Percentiles rank a stretch among this genome's conserved stretches.
Conservation (phyloP, 2,888 invertebrate species). For the Nymphalis urticae region DNA sequence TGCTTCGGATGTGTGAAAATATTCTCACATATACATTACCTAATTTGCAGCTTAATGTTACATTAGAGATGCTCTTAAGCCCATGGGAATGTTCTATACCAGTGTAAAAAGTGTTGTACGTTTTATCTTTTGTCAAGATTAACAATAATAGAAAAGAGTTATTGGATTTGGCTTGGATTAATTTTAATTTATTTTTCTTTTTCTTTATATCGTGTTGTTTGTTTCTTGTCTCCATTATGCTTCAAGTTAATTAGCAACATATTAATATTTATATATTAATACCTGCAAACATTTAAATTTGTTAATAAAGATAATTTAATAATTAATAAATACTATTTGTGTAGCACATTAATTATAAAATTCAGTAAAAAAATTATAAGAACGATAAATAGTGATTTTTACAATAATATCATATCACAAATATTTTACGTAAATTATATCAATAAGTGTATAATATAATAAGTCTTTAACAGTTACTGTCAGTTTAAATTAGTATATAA, state of each 20-base stretch:
- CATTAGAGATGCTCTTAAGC: conserved; percentile 57
- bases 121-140: conserved; percentile 12
- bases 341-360: too few species aligned
- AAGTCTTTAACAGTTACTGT: background rate
- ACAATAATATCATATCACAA: too few species aligned
- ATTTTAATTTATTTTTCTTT: background rate
- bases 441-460: background rate
- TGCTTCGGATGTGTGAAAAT: conserved; percentile 51
- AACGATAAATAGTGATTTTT: too few species aligned
- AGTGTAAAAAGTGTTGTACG: conserved; percentile 38
- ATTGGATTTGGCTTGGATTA: background rate
- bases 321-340: too few species aligned
- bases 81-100: conserved; percentile 61
- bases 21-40: conserved; percentile 75
- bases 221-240: background rate
- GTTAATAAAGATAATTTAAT: too few species aligned
- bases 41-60: conserved; percentile 74
- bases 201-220: background rate
- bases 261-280: too few species aligned
- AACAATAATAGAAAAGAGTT: conserved; percentile 14
- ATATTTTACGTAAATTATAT: too few species aligned
- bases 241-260: too few species aligned
- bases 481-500: too few species aligned
- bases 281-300: too few species aligned
- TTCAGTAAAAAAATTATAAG: too few species aligned